These are phyloP conservation scores for Hemichromis elongatus DNA, from an alignment of 2,113 vertebrate genomes.

Conservation along the genomic window DNA sequence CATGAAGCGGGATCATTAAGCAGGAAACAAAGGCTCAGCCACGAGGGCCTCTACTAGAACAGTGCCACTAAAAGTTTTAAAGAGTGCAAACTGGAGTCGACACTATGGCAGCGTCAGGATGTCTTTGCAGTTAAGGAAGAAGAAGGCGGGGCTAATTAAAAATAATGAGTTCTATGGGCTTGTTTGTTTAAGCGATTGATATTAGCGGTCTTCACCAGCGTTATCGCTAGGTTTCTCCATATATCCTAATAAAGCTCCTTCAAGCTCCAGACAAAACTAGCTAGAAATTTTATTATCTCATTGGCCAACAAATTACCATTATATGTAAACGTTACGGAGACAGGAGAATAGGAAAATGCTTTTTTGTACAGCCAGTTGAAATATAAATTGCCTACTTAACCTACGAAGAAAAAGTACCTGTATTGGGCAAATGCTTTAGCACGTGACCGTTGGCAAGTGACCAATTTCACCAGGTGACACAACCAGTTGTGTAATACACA, in stretches of 20 bases:
- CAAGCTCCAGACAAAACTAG: not conserved
- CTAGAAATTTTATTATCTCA: not conserved
- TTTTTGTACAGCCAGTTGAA: not conserved
- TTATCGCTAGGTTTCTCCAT: not conserved
- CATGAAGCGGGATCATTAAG: conserved; percentile 35
- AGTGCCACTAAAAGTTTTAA: conserved; percentile 8
- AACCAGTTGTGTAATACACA: not conserved
- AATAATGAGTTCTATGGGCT: conserved; percentile 21
- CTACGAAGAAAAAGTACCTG: not conserved
- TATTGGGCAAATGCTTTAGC: not conserved
- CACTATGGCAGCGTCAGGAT: not conserved
- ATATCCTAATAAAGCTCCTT: not conserved
- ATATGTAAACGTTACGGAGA: not conserved
- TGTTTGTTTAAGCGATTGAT: not conserved
- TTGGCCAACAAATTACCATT: not conserved
- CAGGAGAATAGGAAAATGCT: not conserved
- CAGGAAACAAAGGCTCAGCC: conserved; percentile 34
- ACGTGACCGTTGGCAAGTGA: no score
- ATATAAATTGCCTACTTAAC: not conserved
- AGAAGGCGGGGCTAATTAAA: conserved; percentile 19
- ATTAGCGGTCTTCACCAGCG: not conserved
- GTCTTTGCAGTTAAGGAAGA: not conserved
- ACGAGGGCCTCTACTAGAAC: not conserved
- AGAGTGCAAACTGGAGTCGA: conserved; percentile 12
- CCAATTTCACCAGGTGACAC: not conserved